Base-by-base conservation (phyloP, 2,797 vertebrate species). In the Manis pentadactyla region DNA sequence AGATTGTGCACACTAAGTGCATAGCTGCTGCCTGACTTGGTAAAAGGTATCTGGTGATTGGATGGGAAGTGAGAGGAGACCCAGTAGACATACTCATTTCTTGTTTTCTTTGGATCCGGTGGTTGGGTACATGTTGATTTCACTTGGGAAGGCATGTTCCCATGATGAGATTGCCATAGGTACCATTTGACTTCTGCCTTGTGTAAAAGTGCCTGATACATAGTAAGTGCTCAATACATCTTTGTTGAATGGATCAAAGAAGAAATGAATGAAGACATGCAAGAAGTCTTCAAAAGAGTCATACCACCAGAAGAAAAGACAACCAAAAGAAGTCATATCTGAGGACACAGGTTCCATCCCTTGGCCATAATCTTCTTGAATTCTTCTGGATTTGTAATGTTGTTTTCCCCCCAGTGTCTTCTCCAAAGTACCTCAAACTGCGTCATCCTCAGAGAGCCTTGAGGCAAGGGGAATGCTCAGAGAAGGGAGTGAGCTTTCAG, bases 21-120 rank as follows among this genome's bases (percentile, higher is more conserved):
- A 89, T 90, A 96, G 93, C 81, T 97, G 95, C 98, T 98, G 93
- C 96, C 96, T 98, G 98, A 98, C 98, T 98, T 98, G 98, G 98
- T 99, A 98, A 98, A 98, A 98, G 97, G 98, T 98, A 97, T 97
- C 97, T 97, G 96, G 94, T 96, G 96, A 55, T 11, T 46, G 53
- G 64, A 13, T 23, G 86, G 49, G 34, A 89, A 59, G 46, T 78
- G 68, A 87, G 75, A 75, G 34, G 85, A 87, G 31, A 31, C 71
- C 25, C 53, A 4, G 0, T 31, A 87, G 73, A 27, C 61, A 29
- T 7, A 4, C 31, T 79, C 34, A 37, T 79, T 42, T 91, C 90
- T 90, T 87, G 42, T 74, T 66, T 71, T 69, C 83, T 88, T 90
- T 5, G 53, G 71, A 25, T 23, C 66, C 27, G 63, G 84, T 27